phyloP scores from a whole-genome alignment of 2,113 vertebrate species.

The Centropus unirufus region DNA sequence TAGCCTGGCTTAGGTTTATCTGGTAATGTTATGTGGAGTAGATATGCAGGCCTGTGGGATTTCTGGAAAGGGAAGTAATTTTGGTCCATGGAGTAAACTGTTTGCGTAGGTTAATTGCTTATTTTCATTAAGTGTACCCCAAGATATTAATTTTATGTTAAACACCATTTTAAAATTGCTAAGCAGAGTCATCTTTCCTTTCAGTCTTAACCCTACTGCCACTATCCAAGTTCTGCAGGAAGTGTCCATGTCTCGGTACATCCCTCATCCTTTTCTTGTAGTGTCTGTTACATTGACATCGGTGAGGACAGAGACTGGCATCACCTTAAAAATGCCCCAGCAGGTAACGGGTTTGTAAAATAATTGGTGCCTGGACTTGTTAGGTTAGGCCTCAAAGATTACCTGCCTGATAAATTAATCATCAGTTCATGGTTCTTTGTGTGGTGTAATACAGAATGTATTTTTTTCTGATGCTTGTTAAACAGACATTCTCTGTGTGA shows the following conservation, averaged over 20 bases:
- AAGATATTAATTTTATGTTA: neutral
- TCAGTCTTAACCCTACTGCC: conserved; percentile 85
- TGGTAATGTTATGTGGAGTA: neutral
- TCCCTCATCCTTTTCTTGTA: conserved; percentile 95
- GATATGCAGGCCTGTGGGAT: neutral
- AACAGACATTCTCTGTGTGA: neutral
- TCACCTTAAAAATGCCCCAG: conserved; percentile 95
- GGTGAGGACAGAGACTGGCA: conserved; percentile 96
- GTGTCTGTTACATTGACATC: conserved; percentile 96
- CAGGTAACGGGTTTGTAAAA: conserved; percentile 81
- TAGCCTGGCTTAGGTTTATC: neutral
- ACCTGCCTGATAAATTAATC: neutral
- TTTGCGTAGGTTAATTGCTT: neutral
- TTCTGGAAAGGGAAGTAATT: neutral
- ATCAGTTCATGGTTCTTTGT: neutral
- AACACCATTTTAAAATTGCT: neutral
- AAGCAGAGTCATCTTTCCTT: neutral
- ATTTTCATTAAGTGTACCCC: neutral
- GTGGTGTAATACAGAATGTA: neutral
- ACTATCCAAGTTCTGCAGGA: conserved; percentile 94
- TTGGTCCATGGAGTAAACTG: neutral
- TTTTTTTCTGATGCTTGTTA: neutral
- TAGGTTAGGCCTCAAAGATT: neutral
- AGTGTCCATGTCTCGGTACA: conserved; percentile 98
- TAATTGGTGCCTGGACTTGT: neutral